These are phyloP conservation scores for Ylistrum balloti DNA, from an alignment of 1,140 invertebrate genomes.

Conservation along the genomic window DNA sequence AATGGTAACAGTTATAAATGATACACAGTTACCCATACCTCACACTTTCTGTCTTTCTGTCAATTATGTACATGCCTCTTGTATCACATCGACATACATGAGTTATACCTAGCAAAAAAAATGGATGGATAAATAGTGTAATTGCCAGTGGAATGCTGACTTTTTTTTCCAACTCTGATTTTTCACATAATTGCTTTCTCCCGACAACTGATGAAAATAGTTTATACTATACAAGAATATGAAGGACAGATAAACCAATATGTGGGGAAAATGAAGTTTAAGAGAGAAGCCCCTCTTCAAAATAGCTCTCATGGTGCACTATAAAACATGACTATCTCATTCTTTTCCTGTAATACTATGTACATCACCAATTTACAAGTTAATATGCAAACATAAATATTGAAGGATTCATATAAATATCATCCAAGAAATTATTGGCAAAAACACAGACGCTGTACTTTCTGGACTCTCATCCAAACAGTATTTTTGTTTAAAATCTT, in stretches of 20 bases:
- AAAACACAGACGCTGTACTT: conserved; percentile 37
- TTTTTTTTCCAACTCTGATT: background rate
- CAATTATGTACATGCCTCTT: conserved; percentile 17
- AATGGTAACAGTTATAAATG: conserved; percentile 28
- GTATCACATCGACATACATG: conserved; percentile 21
- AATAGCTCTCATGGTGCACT: conserved; percentile 38
- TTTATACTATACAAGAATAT: conserved; percentile 20
- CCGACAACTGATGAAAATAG: conserved; percentile 36
- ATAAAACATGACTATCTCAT: conserved; percentile 31
- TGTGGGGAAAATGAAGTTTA: conserved; percentile 1
- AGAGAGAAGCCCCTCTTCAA: background rate
- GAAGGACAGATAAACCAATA: conserved; percentile 7
- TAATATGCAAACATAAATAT: conserved; percentile 40
- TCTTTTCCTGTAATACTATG: conserved; percentile 27
- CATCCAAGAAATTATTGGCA: conserved; percentile 39
- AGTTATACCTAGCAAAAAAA: conserved; percentile 21
- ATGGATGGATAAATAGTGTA: conserved; percentile 22
- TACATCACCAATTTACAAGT: conserved; percentile 29
- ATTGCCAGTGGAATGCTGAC: conserved; percentile 25
- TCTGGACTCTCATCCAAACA: conserved; percentile 32
- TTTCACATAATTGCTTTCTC: conserved; percentile 39
- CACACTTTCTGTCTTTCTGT: conserved; percentile 3
- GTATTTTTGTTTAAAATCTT: conserved; percentile 36
- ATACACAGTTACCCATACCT: conserved; percentile 38
- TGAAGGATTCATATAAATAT: conserved; percentile 40